Conservation (phyloP, 1,140 invertebrate genomes). For the Heliconius eleuchia region DNA sequence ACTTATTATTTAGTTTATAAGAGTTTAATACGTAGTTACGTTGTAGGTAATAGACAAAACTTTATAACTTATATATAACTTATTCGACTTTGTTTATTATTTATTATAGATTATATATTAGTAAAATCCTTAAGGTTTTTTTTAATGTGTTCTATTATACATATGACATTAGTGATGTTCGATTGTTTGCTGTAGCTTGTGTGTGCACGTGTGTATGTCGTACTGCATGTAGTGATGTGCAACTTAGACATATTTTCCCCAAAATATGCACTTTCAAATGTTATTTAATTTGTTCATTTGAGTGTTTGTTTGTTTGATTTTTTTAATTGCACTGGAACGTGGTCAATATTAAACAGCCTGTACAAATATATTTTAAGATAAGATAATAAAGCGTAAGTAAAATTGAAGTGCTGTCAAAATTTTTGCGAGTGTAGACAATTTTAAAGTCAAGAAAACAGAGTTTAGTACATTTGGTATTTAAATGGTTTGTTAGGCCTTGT, state of each 20-base stretch:
- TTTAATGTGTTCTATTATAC: slow-evolving; percentile 1
- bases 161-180: not conserved
- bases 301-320: not conserved
- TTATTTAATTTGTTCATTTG: not conserved
- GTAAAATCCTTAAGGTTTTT: not conserved
- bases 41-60: not conserved
- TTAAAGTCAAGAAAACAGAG: not conserved
- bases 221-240: slow-evolving; percentile 23
- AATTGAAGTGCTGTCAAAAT: too few relatives aligned
- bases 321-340: not conserved
- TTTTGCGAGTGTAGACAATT: too few relatives aligned
- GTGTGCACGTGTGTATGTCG: slow-evolving; percentile 23
- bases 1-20: slow-evolving; percentile 3
- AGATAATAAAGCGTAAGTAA: too few relatives aligned
- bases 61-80: not conserved
- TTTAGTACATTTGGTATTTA: not conserved
- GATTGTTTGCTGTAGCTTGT: slow-evolving; percentile 30
- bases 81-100: not conserved
- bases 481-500: not conserved
- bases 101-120: slow-evolving; percentile 9
- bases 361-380: too few relatives aligned
- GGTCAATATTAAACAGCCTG: not conserved
- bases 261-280: not conserved
- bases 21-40: not conserved
- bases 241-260: not conserved